Evolutionary conservation across 2,888 invertebrate genomes (phyloP), one percentile per base, ranked within the genome.

Genomic region (Synergus laeviventris): DNA sequence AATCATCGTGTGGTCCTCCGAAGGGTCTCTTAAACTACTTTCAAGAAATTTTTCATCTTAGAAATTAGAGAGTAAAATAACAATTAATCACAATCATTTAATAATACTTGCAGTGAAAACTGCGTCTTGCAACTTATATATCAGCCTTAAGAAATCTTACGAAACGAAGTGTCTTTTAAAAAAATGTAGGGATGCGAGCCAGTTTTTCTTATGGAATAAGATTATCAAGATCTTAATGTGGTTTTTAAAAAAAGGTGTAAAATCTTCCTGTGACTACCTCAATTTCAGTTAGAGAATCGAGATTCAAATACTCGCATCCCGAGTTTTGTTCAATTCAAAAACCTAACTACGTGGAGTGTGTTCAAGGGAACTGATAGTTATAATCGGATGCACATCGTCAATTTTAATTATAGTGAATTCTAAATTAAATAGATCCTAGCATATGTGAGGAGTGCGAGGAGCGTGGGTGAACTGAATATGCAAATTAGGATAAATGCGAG

Each of bases 391-490:
- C 82, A 84, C 79, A 85, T 84, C 79, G 82, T 84, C 85, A 83
- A 84, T 83, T 81, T 82, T 76, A 45, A 74, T 62, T 49, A 42
- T n/a, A 38, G 31, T 45, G 56, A 83, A 84, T 81, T 76, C 78
- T 38, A 56, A 61, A n/a, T 38, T 14, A 73, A 61, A 38, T 66
- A 14, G 4, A 73, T 60, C 83, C 87, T 90, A 90, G 88, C 90
- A 90, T 88, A 90, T 89, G 85, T 87, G 89, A 76, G 90, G 90
- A 42, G 90, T 90, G 83, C 89, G 90, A 62, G 90, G 90, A 79
- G 89, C 88, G 74, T 90, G 89, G 79, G 90, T 90, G 82, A 90
- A 90, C 84, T 90, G 89, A 84, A 90, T 90, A 86, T 90, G 90
- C 78, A 90, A 83, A 78, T 90, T 87, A 61, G 90, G 90, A 87